Percentiles rank a stretch among this genome's conserved stretches.
These are phyloP conservation scores for Proisotoma minuta DNA, from an alignment of 2,888 invertebrate species.

Conservation along the genomic window DNA sequence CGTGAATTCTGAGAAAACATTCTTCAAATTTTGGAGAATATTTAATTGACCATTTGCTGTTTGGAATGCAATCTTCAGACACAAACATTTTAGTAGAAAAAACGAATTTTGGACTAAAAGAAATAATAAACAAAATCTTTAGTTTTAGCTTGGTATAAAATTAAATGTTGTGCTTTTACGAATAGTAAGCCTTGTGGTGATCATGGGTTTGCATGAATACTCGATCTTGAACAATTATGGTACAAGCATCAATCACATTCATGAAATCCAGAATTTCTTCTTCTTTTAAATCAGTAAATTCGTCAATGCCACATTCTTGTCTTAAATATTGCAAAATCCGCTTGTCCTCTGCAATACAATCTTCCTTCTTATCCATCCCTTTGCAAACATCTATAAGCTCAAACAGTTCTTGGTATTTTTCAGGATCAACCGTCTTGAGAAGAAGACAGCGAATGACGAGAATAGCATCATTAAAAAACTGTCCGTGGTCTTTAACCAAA, in stretches of 20 bases:
- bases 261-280: neutral
- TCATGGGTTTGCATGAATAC: constrained; percentile 2
- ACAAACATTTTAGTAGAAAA: constrained; percentile 21
- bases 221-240: neutral
- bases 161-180: neutral
- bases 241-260: neutral
- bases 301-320: constrained; percentile 12
- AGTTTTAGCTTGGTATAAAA: neutral
- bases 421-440: constrained; percentile 11
- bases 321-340: constrained; percentile 12
- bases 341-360: constrained; percentile 14
- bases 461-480: constrained; percentile 18
- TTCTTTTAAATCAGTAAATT: neutral
- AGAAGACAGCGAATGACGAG: constrained; percentile 21
- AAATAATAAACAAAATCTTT: neutral
- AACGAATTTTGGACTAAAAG: constrained; percentile 23
- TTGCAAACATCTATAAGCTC: constrained; percentile 13
- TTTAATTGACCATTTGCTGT: constrained; percentile 25
- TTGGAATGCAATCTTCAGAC: constrained; percentile 26
- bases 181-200: neutral
- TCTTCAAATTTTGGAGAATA: constrained; percentile 21
- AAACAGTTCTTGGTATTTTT: constrained; percentile 16
- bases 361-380: neutral
- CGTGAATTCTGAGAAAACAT: constrained; percentile 19
- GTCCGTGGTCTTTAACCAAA: neutral